A percentile compares a stretch with the other conserved stretches of the same genome.
These are phyloP conservation scores for Orius insidiosus DNA, from an alignment of 1,140 invertebrate species.

Conservation along the genomic window DNA sequence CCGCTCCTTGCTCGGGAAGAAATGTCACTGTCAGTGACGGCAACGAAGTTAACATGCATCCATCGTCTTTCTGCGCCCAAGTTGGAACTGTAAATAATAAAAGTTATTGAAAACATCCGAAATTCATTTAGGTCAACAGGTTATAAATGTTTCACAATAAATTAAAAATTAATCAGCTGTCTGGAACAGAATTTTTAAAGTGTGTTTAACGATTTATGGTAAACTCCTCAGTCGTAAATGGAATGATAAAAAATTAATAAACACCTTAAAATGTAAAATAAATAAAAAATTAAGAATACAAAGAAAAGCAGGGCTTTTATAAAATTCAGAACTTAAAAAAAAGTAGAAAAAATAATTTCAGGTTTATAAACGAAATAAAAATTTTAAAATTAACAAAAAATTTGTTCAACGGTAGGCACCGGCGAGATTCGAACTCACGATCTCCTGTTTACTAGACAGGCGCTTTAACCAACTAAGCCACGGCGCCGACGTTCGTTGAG, in stretches of 20 bases:
- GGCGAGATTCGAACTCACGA: constrained; percentile 42
- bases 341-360: not conserved
- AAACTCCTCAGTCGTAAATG: constrained; percentile 1
- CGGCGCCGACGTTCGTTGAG: constrained; percentile 29
- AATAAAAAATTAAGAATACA: too few species aligned
- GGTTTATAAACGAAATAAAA: constrained; percentile 4
- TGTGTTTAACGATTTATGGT: constrained; percentile 3
- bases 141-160: not conserved
- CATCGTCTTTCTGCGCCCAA: constrained; percentile 41
- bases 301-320: too few species aligned
- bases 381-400: constrained; percentile 4
- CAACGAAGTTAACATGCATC: constrained; percentile 45
- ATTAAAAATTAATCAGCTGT: not conserved
- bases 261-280: not conserved
- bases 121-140: not conserved
- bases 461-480: constrained; percentile 49
- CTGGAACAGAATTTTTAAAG: not conserved
- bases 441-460: constrained; percentile 49
- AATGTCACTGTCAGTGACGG: constrained; percentile 50
- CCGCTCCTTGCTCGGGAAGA: constrained; percentile 54
- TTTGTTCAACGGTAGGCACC: constrained; percentile 28
- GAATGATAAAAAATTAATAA: not conserved
- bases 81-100: constrained; percentile 36
- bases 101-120: not conserved
- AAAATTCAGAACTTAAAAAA: too few species aligned